Evolutionary conservation across 2,888 invertebrate species (phyloP), one percentile per base, ranked within the genome.

Genomic region (Drosophila cracens): DNA sequence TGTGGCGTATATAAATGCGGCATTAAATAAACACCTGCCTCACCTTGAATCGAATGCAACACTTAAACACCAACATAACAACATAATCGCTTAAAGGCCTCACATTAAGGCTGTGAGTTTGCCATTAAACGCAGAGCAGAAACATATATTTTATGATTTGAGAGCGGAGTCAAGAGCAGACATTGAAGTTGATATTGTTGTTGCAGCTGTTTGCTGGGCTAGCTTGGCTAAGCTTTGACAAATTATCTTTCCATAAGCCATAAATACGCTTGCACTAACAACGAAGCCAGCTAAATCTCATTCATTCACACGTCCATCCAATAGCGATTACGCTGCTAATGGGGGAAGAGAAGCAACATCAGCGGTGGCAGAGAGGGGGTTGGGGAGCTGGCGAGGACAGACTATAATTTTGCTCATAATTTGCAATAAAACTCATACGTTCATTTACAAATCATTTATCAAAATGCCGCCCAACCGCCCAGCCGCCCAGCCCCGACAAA

Each of bases 401-500:
- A 27, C 58, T 72, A 61, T 70, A 73, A 84, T 82, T 79, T 74
- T 64, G 31, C 78, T 76, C 70, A 70, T 81, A 81, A 83, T 83
- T 86, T 83, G 72, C 84, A 58, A 88, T 67, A 71, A 86, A 83
- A 75, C 74, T 78, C 84, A 83, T 75, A 83, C 75, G 54, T 87
- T 87, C 73, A 83, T 87, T 83, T 83, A 75, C 89, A 88, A 83
- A 87, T 81, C 84, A 87, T 83, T 83, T 87, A 83, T 83, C 87
- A 88, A 78, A 86, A 36, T 64, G 64, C 33, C 68, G 46, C 43
- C 58, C 40, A 36, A 36, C 31, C n/a, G 16, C 43, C 58, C 40
- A 3, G 54, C 31, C 63, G 46, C 46, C 51, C 48, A 38, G 36
- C 27, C 18, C 58, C 43, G 56, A 58, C 75, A 74, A 60, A 69